Percentiles rank a stretch among this genome's conserved stretches.
Evolutionary conservation across 2,888 invertebrate genomes (phyloP).

Genomic region (Sinopyrophorus schimmeli): DNA sequence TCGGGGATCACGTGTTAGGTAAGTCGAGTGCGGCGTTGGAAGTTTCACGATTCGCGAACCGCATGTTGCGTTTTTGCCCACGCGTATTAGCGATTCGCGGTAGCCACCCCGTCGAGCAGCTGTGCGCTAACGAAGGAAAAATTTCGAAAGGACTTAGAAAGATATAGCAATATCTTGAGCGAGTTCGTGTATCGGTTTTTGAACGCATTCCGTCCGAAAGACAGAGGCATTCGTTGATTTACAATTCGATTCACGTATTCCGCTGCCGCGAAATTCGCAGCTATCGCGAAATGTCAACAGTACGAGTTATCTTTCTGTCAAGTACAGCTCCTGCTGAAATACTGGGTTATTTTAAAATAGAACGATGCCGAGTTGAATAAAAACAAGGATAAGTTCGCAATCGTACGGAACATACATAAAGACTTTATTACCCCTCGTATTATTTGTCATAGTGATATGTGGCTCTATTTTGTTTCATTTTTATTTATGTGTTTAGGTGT

Average conservation of each 20-base stretch:
- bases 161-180: too few relatives aligned
- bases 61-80: too few relatives aligned
- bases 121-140: too few relatives aligned
- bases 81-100: too few relatives aligned
- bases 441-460: constrained; percentile 22
- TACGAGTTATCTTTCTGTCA: constrained; percentile 28
- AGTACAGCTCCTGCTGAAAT: constrained; percentile 24
- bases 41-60: too few relatives aligned
- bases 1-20: too few relatives aligned
- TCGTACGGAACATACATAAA: constrained; percentile 18
- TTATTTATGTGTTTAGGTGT: constrained; percentile 5
- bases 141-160: too few relatives aligned
- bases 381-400: constrained; percentile 20
- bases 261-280: constrained; percentile 27
- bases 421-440: constrained; percentile 15
- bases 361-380: constrained; percentile 15
- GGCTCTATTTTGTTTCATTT: constrained; percentile 13
- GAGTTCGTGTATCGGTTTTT: constrained; percentile 7
- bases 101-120: too few relatives aligned
- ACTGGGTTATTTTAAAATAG: constrained; percentile 22
- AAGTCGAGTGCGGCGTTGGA: too few relatives aligned
- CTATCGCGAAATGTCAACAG: constrained; percentile 29
- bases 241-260: constrained; percentile 27
- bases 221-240: constrained; percentile 17
- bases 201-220: constrained; percentile 16